Conservation (phyloP, 2,113 vertebrate species). For the Mustelus asterias region DNA sequence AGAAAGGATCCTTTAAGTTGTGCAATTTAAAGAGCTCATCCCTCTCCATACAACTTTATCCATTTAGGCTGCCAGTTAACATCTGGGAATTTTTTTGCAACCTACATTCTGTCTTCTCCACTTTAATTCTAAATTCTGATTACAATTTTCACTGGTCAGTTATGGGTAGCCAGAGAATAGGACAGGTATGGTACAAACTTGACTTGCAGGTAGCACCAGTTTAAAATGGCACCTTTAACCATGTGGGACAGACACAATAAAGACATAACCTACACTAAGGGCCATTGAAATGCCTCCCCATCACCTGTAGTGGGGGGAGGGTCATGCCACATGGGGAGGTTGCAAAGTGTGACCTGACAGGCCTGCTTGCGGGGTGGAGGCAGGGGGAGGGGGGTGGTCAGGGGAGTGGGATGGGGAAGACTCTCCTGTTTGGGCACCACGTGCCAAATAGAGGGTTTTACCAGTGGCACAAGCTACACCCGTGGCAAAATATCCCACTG, state of each 20-base stretch:
- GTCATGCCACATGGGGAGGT: too few relatives aligned
- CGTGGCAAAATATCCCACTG: too few relatives aligned
- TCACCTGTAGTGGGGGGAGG: too few relatives aligned
- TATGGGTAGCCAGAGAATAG: not conserved
- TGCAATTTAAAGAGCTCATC: not conserved
- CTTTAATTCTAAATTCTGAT: not conserved
- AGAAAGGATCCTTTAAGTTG: not conserved
- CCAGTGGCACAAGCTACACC: too few relatives aligned
- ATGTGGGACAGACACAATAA: not conserved
- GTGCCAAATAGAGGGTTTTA: too few relatives aligned
- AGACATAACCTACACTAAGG: not conserved
- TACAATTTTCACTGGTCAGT: not conserved
- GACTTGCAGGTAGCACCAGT: not conserved
- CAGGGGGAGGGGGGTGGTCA: too few relatives aligned
- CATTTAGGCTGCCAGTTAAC: not conserved
- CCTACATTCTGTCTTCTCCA: not conserved
- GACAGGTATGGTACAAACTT: too few relatives aligned
- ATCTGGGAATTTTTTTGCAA: not conserved
- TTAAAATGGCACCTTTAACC: not conserved
- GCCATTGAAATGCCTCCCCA: too few relatives aligned
- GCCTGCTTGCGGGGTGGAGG: too few relatives aligned
- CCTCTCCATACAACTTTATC: not conserved
- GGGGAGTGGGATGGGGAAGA: too few relatives aligned
- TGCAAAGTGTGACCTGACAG: too few relatives aligned
- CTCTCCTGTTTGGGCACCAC: too few relatives aligned